phyloP scores from a whole-genome alignment of 37 sponge, comb jelly and placozoan species.

The Bolinopsis microptera region DNA sequence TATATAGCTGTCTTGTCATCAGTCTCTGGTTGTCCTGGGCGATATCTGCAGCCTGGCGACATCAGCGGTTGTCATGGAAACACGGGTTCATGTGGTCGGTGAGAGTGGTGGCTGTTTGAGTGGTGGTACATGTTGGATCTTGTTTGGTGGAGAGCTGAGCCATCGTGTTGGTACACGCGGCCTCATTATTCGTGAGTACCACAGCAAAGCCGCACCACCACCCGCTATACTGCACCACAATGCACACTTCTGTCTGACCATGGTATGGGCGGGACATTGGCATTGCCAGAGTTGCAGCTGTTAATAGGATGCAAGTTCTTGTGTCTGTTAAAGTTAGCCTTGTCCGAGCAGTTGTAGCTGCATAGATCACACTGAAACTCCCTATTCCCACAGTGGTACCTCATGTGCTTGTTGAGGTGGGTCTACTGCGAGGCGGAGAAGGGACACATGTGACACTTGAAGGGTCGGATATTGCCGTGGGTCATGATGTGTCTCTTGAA shows the following conservation, averaged over 20 bases:
- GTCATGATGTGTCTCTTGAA: constrained; percentile 46
- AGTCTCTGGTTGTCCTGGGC: too few relatives aligned
- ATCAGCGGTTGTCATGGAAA: not conserved
- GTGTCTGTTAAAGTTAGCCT: constrained; percentile 47
- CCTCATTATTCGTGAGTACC: too few relatives aligned
- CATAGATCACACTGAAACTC: constrained; percentile 1
- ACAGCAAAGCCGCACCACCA: too few relatives aligned
- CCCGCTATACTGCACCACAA: too few relatives aligned
- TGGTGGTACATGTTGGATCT: not conserved
- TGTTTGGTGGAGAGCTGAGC: not conserved
- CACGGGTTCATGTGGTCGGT: not conserved
- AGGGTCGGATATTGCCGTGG: constrained; percentile 18
- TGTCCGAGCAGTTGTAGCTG: constrained; percentile 38
- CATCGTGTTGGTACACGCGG: not conserved
- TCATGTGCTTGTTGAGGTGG: constrained; percentile 40
- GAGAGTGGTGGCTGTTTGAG: not conserved
- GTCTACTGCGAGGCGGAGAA: constrained; percentile 40
- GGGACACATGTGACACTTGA: constrained; percentile 44
- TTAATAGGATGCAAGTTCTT: not conserved
- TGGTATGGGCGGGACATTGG: not conserved
- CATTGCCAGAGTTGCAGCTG: not conserved
- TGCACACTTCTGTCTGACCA: not conserved
- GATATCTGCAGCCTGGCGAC: not conserved
- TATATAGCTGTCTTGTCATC: not conserved
- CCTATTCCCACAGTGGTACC: not conserved